Evolutionary conservation across 2,888 invertebrate genomes (phyloP).

Genomic region (Polydrusus cervinus): DNA sequence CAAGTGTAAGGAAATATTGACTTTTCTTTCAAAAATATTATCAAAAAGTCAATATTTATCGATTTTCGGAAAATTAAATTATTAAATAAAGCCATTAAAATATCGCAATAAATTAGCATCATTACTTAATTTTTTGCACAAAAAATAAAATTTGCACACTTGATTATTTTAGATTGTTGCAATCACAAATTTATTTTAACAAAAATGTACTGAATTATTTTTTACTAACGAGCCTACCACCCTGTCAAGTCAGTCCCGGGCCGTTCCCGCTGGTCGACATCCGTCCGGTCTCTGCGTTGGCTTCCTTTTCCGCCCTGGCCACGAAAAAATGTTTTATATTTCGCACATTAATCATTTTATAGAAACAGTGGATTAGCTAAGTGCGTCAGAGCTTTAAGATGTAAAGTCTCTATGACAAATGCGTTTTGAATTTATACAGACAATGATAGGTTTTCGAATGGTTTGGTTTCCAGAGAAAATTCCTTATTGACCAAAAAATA

Average conservation of each 20-base stretch:
- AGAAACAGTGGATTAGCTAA: background rate
- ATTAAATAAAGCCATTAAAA: too few species aligned
- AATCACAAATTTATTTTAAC: background rate
- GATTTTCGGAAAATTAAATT: too few species aligned
- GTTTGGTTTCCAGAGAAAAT: too few species aligned
- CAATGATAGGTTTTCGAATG: too few species aligned
- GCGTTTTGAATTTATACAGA: background rate
- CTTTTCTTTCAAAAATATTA: too few species aligned
- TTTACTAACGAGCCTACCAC: background rate
- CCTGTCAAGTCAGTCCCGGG: background rate
- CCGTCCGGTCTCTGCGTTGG: slow-evolving; percentile 10
- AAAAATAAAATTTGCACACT: too few species aligned
- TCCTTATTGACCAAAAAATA: too few species aligned
- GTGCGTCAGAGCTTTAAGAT: background rate
- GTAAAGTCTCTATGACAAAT: background rate
- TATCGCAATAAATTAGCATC: too few species aligned
- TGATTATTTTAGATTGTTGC: too few species aligned
- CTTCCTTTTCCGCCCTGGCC: background rate
- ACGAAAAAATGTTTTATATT: slow-evolving; percentile 8
- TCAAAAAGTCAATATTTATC: too few species aligned
- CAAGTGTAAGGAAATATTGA: too few species aligned
- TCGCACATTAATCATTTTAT: slow-evolving; percentile 7
- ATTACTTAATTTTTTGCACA: too few species aligned
- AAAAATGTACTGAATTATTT: background rate
- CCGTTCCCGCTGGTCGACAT: slow-evolving; percentile 4